Base-by-base conservation (phyloP, 1,140 invertebrate species). In the Steinernema khuongi region DNA sequence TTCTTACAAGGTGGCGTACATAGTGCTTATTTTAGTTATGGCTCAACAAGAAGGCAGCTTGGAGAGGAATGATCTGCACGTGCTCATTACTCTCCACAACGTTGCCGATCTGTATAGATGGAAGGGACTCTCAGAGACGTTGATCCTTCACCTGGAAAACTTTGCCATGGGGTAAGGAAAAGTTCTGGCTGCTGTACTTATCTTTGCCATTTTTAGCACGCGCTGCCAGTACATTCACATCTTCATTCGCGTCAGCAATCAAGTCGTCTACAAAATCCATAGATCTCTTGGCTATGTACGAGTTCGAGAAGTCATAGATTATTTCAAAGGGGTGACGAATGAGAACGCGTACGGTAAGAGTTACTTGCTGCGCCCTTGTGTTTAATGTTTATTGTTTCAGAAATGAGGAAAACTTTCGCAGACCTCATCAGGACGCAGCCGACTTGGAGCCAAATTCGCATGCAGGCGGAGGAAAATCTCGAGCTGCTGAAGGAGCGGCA, bases 51-150 rank as follows among this genome's bases (percentile, higher is more conserved):
- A 99, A 89, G 96, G 96, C 0, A 90, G 90, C 81, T 90, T 91
- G 72, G 93, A 96, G 81, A 92, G n/a, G n/a, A n/a, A n/a, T n/a
- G n/a, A 94, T 83, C 98, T 94, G 94, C 96, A 98, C 89, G 96
- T 96, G 0, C 96, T 99, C 88, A 95, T 99, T 1, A 98, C 96
- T 22, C 94, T 94, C n/a, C 88, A 99, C 4, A 96, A 94, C 31
- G 94, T 98, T 14, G 93, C 94, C 33, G 93, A 94, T 18, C 92
- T 94, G 81, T 97, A 92, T 83, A 88, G 96, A 83, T 88, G 95
- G 80, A 85, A 96, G 7, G 94, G 95, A 2, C 87, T 99, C 67
- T 96, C 96, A 41, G 93, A 90, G 0, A 91, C 91, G 72, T 87
- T 99, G n/a, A 99, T 99, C 94, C 92, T 91, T 79, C 92, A 91